Evolutionary conservation across 2,888 invertebrate species (phyloP).

Genomic region (Epinotia ramella): DNA sequence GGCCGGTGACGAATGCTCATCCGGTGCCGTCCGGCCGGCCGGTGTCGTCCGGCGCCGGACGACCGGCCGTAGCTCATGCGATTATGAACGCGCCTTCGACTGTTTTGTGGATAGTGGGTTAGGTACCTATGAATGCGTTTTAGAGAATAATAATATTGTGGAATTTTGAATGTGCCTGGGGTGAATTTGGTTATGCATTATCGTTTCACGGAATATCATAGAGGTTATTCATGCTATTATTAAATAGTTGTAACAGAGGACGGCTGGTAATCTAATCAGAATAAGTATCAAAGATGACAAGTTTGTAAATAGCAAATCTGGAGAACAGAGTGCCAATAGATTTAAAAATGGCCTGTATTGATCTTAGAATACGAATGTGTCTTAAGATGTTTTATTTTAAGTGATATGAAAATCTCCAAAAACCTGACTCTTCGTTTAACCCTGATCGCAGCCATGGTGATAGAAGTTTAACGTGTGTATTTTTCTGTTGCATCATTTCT

Average conservation of each 20-base stretch:
- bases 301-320: no score
- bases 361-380: no score
- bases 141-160: not conserved
- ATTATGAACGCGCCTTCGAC: constrained; percentile 1
- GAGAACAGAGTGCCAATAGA: no score
- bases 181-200: no score
- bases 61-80: not conserved
- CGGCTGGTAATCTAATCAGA: no score
- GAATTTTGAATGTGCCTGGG: not conserved
- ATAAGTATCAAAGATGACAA: no score
- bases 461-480: not conserved
- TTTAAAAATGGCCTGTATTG: no score
- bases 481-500: not conserved
- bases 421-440: not conserved
- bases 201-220: no score
- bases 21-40: not conserved
- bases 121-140: not conserved
- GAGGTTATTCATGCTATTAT: no score
- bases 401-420: not conserved
- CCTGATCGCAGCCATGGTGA: not conserved
- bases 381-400: not conserved
- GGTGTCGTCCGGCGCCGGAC: constrained; percentile 1
- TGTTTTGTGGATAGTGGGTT: not conserved
- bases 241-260: no score
- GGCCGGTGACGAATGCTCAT: constrained; percentile 1